Conservation (phyloP, 2,113 vertebrate species). For the Seriola dumerili region DNA sequence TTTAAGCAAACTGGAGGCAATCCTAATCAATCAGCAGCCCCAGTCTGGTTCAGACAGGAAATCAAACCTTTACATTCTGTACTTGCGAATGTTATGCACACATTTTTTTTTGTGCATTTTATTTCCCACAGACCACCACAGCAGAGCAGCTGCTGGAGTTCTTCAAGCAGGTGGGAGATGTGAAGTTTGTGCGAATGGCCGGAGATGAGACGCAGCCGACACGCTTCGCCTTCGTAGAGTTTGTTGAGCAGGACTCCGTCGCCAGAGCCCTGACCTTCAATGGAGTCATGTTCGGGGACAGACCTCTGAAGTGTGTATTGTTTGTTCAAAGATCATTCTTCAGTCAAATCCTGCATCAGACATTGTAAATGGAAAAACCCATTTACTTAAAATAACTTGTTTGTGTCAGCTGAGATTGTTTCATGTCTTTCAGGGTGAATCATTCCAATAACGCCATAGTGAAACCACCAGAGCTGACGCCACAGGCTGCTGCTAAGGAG, state of each 20-base stretch:
- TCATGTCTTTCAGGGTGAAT: slow-evolving; percentile 90
- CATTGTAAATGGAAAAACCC: background rate
- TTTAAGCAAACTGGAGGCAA: too few relatives aligned
- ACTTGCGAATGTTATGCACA: background rate
- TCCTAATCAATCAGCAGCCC: too few relatives aligned
- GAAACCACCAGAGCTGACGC: slow-evolving; percentile 97
- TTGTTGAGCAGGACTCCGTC: slow-evolving; percentile 95
- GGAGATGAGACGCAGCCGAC: slow-evolving; percentile 97
- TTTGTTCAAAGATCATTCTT: background rate
- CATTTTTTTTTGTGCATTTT: too few relatives aligned
- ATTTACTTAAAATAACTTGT: background rate
- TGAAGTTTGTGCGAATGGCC: slow-evolving; percentile 98
- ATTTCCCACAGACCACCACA: slow-evolving; percentile 88
- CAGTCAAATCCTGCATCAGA: background rate
- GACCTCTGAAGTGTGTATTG: slow-evolving; percentile 92
- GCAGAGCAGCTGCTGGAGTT: slow-evolving; percentile 96
- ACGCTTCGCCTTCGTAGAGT: slow-evolving; percentile 96
- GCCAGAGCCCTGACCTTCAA: slow-evolving; percentile 95
- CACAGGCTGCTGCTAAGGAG: slow-evolving; percentile 96
- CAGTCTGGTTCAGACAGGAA: too few relatives aligned
- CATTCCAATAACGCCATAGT: slow-evolving; percentile 99
- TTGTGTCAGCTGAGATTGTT: background rate
- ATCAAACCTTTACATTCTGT: too few relatives aligned
- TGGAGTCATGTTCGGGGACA: slow-evolving; percentile 98
- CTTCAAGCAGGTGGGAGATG: slow-evolving; percentile 97